phyloP scores from a whole-genome alignment of 2,888 invertebrate species.

The Pteria penguin region DNA sequence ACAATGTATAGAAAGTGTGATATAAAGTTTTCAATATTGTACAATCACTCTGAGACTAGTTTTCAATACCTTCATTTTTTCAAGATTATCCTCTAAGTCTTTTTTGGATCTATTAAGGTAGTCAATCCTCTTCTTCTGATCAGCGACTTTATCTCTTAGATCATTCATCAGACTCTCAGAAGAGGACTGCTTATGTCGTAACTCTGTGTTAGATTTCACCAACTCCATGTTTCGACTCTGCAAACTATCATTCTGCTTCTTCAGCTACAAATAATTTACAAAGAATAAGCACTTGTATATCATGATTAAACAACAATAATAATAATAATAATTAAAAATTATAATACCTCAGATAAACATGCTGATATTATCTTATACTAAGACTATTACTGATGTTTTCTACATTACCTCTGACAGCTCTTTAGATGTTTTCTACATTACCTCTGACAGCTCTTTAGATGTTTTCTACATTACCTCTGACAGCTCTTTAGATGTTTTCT shows the following conservation, averaged over 20 bases:
- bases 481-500: slow-evolving; percentile 71
- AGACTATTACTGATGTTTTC: background rate
- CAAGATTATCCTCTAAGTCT: slow-evolving; percentile 71
- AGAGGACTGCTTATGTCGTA: slow-evolving; percentile 71
- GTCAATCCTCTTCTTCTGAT: slow-evolving; percentile 70
- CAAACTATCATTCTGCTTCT: slow-evolving; percentile 72
- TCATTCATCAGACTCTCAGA: slow-evolving; percentile 65
- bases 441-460: too few relatives aligned
- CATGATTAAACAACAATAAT: too few relatives aligned
- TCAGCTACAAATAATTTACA: too few relatives aligned
- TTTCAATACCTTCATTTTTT: slow-evolving; percentile 69
- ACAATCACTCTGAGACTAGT: too few relatives aligned
- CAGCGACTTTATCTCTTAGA: slow-evolving; percentile 66
- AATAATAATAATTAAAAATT: too few relatives aligned
- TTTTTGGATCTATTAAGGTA: slow-evolving; percentile 67
- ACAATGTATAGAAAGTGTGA: too few relatives aligned
- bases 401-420: too few relatives aligned
- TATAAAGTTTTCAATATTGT: too few relatives aligned
- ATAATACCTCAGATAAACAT: too few relatives aligned
- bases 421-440: background rate
- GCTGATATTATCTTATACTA: too few relatives aligned
- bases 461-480: slow-evolving; percentile 71
- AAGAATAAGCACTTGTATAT: too few relatives aligned
- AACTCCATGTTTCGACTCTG: slow-evolving; percentile 73
- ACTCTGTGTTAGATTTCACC: slow-evolving; percentile 72